Evolutionary conservation across 2,888 invertebrate genomes (phyloP).

Genomic region (Rotaria macrura): DNA sequence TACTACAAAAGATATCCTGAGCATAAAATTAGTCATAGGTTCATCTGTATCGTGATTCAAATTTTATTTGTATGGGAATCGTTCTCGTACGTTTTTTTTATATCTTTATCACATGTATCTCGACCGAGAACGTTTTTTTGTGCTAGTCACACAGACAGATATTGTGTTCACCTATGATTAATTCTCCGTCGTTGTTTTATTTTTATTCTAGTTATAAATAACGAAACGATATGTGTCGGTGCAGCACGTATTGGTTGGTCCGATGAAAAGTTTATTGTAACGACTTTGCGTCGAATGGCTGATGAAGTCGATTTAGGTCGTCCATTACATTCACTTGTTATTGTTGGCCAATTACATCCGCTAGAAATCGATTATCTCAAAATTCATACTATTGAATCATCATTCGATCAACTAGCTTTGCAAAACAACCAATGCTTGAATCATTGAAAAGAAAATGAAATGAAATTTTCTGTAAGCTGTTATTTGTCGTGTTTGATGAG

Average conservation of each 20-base stretch:
- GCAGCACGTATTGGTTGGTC: slow-evolving; percentile 79
- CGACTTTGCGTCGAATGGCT: slow-evolving; percentile 56
- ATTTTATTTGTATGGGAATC: too few relatives aligned
- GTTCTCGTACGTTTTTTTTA: too few relatives aligned
- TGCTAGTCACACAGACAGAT: too few relatives aligned
- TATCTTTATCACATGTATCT: too few relatives aligned
- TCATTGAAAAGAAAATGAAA: background rate
- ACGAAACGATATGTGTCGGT: slow-evolving; percentile 66
- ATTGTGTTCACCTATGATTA: too few relatives aligned
- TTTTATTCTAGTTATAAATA: slow-evolving; percentile 44
- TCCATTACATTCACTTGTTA: slow-evolving; percentile 84
- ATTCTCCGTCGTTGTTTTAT: too few relatives aligned
- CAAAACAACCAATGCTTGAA: slow-evolving; percentile 5
- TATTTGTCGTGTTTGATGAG: background rate
- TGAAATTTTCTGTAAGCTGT: background rate
- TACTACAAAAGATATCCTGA: too few relatives aligned
- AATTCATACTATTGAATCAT: slow-evolving; percentile 20
- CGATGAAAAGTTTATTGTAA: slow-evolving; percentile 62
- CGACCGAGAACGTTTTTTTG: too few relatives aligned
- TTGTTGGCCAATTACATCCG: slow-evolving; percentile 58
- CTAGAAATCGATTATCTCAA: slow-evolving; percentile 30
- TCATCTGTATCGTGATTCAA: too few relatives aligned
- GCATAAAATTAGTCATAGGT: too few relatives aligned
- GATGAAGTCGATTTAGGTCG: slow-evolving; percentile 62
- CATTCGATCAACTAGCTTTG: background rate